Base-by-base conservation (phyloP, 2,797 vertebrate genomes). In the Sphenopsis melanotis region DNA sequence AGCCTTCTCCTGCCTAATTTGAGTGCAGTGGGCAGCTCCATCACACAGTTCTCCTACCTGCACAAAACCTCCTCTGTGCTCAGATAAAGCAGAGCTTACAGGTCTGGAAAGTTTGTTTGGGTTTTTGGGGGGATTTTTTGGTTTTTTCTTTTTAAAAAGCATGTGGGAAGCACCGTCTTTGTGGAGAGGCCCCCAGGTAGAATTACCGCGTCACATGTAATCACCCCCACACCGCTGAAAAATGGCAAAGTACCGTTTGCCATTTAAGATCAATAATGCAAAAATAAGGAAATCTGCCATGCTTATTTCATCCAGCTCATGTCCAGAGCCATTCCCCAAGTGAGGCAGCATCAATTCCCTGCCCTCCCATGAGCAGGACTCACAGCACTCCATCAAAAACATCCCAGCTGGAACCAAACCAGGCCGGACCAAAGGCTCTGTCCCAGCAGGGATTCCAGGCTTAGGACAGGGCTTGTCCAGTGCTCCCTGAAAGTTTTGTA, bases 361-460 rank as follows among this genome's bases (percentile, higher is more conserved):
- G n/a, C 12, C 12, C 27, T 61, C 7, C 56, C 29, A 29, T 3
- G 9, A 19, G 39, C 79, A 37, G 56, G 47, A 26, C 2, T 36
- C 11, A 7, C 56, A 82, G 47, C 22, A 17, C 42, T 42, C 26
- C 32, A 32, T 9, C 55, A 11, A 11, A 63, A 71, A 19, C 15
- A n/a, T 15, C 42, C 79, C 79, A 61, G 47, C 56, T 52, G 46
- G 29, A 36, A 32, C 17, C 27, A 71, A 53, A 37, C 5, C n/a
- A 12, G 1, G 0, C 10, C 1, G n/a, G 15, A 11, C 47, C n/a
- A 23, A 44, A 26, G n/a, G 23, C 29, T n/a, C n/a, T 27, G 57
- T n/a, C 29, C 57, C 49, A n/a, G 34, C 34, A 39, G 29, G 10
- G 15, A 39, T 72, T 39, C 6, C 57, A 72, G 80, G 10, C 23